Base-by-base conservation (phyloP, 2,113 vertebrate genomes). In the Charina bottae region DNA sequence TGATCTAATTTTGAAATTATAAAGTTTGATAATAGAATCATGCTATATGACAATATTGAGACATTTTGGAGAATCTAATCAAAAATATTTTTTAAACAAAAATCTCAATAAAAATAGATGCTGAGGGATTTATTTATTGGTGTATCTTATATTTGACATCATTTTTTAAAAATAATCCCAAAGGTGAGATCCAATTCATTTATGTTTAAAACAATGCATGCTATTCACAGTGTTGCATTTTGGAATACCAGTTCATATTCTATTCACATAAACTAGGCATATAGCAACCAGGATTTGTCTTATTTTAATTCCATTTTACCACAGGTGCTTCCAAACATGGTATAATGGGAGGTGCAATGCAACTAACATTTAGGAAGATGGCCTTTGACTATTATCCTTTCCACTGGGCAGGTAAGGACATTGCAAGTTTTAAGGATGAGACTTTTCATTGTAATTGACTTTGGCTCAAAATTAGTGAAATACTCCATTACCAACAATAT, bases 321-420 rank as follows among this genome's bases (percentile, higher is more conserved):
- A 23, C 94, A 99, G 99, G 98, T 53, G 94, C 96, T 90, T 90
- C 98, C 97, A 94, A 98, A 88, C 97, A 98, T 4, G 97, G 98
- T 87, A 98, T 98, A 89, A 97, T 97, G 86, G 99, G 99, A 24
- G 99, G 99, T 83, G 99, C 99, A 91, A 99, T 99, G 96, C 99
- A 99, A 96, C 97, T 99, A 93, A 99, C 99, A 23, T 99, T 99
- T 95, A 98, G 97, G 95, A 99, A 97, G 93, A 98, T 99, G 96
- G 99, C 98, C 5, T 98, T 99, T 91, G 99, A 99, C 96, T 99
- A 98, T 96, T 99, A 99, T 89, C 99, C 99, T 17, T 97, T 99
- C 97, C 99, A 99, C 96, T 97, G 98, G 96, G 98, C 98, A 96
- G 98, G 99, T 99, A 98, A 97, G 94, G 93, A 88, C 24, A 86